A percentile compares a stretch with the other conserved stretches of the same genome.
These are phyloP conservation scores for Imbricaverruca yamaguchii DNA, from an alignment of 2,888 invertebrate species.

Conservation along the genomic window DNA sequence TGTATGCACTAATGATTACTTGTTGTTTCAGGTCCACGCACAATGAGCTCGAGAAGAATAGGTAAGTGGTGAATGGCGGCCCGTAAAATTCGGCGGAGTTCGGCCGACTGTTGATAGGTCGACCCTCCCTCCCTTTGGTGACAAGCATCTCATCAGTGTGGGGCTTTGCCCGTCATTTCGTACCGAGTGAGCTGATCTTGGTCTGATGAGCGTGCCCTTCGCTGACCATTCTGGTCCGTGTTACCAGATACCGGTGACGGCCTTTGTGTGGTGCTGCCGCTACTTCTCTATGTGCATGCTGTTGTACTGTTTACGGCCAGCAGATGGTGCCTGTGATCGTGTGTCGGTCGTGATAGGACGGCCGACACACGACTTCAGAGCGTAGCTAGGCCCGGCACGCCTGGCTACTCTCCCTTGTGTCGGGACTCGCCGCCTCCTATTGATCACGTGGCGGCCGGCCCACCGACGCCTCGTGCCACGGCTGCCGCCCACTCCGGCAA, in stretches of 20 bases:
- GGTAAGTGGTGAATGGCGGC: not conserved
- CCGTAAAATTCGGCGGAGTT: no score
- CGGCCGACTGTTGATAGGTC: not conserved
- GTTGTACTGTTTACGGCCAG: not conserved
- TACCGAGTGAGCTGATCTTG: not conserved
- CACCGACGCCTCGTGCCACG: not conserved
- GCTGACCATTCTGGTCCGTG: not conserved
- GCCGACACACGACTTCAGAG: not conserved
- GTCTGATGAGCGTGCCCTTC: not conserved
- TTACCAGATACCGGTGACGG: not conserved
- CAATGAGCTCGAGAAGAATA: conserved; percentile 9
- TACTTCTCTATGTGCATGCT: not conserved
- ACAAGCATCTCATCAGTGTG: not conserved
- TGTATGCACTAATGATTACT: not conserved
- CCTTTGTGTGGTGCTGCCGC: no score
- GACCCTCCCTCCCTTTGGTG: not conserved
- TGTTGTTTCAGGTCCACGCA: not conserved
- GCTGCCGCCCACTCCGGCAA: not conserved
- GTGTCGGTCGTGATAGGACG: not conserved
- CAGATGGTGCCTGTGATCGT: not conserved
- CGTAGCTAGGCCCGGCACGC: not conserved
- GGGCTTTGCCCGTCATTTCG: not conserved
- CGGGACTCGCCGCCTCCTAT: not conserved
- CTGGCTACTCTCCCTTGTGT: not conserved
- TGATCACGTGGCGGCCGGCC: conserved; percentile 5